Evolutionary conservation across 2,113 vertebrate genomes (phyloP).

Genomic region (Thryonomys swinderianus): DNA sequence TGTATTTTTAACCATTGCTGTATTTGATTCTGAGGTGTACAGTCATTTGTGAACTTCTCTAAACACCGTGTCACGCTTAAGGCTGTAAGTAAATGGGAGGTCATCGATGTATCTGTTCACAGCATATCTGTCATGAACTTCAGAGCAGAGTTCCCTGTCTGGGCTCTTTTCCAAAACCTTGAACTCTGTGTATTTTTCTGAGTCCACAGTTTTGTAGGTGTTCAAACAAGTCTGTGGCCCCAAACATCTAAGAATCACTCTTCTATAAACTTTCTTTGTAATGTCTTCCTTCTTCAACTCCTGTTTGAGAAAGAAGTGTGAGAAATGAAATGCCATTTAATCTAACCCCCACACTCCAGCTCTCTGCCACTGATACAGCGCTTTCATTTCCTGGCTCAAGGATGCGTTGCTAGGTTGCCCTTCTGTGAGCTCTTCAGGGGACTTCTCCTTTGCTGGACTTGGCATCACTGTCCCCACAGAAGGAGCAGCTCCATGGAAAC

Average conservation of each 20-base stretch:
- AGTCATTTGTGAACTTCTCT: conserved; percentile 45
- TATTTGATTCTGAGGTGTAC: conserved; percentile 47
- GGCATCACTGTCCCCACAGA: conserved; percentile 68
- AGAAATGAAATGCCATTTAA: conserved; percentile 63
- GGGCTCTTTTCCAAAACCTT: conserved; percentile 39
- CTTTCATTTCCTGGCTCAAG: conserved; percentile 76
- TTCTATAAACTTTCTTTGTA: conserved; percentile 4
- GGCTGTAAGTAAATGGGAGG: not conserved
- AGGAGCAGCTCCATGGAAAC: conserved; percentile 80
- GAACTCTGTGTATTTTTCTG: conserved; percentile 20
- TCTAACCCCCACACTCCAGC: conserved; percentile 26
- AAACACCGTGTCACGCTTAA: not conserved
- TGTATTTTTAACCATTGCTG: not conserved
- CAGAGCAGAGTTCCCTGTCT: conserved; percentile 18
- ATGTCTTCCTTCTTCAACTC: conserved; percentile 48
- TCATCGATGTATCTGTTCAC: not conserved
- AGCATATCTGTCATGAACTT: conserved; percentile 2
- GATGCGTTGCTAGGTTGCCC: conserved; percentile 81
- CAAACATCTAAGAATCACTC: conserved; percentile 16
- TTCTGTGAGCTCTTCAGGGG: conserved; percentile 80
- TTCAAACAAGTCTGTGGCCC: conserved; percentile 1
- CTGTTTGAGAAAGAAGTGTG: conserved; percentile 49
- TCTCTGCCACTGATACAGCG: conserved; percentile 57
- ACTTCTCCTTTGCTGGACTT: conserved; percentile 74
- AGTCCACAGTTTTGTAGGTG: conserved; percentile 9